Conservation (phyloP, 2,888 invertebrate species). For the Coecobrya sp. region DNA sequence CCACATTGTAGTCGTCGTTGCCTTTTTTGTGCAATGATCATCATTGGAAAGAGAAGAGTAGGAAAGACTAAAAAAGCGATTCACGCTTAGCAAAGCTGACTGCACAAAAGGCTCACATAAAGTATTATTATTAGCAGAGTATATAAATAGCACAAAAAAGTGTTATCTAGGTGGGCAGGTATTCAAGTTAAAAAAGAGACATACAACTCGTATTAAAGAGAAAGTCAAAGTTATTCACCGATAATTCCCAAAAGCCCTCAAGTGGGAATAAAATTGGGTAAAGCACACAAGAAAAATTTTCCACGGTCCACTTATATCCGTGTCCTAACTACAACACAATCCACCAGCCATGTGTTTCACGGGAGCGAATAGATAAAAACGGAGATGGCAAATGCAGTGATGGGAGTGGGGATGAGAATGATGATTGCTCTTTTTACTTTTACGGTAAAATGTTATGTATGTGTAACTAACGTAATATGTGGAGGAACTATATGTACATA, state of each 20-base stretch:
- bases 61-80: neutral
- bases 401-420: neutral
- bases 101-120: slow-evolving; percentile 2
- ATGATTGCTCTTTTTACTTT: neutral
- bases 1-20: neutral
- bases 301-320: slow-evolving; percentile 67
- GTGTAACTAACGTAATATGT: neutral
- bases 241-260: slow-evolving; percentile 77
- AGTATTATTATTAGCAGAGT: slow-evolving; percentile 35
- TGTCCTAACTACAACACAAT: neutral
- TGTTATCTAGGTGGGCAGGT: neutral
- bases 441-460: too few species aligned
- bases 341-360: neutral
- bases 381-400: neutral
- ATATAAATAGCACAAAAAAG: slow-evolving; percentile 22
- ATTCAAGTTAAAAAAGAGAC: slow-evolving; percentile 17
- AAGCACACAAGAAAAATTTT: slow-evolving; percentile 71
- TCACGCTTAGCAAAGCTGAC: neutral
- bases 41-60: neutral
- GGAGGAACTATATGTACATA: neutral
- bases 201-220: slow-evolving; percentile 10
- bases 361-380: slow-evolving; percentile 31
- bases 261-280: slow-evolving; percentile 75
- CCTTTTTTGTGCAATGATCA: neutral
- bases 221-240: slow-evolving; percentile 68